Percentiles rank a stretch among this genome's conserved stretches.
phyloP scores from a whole-genome alignment of 2,113 vertebrate genomes.

The Piprites chloris region DNA sequence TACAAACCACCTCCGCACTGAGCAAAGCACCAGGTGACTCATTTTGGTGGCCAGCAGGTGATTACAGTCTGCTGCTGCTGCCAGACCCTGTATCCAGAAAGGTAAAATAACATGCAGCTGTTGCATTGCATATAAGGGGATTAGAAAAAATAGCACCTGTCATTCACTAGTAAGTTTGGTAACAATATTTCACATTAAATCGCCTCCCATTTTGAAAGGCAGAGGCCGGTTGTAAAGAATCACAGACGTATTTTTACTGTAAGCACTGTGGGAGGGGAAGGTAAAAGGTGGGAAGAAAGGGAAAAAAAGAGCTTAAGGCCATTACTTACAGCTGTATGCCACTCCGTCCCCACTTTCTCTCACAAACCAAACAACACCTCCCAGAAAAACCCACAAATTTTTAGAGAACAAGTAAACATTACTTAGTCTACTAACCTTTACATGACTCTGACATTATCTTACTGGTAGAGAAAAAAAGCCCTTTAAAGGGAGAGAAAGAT shows the following conservation, averaged over 20 bases:
- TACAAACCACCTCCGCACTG: rapidly evolving
- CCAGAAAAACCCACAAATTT: neutral
- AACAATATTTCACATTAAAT: neutral
- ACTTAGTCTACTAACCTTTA: neutral
- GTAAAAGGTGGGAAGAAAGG: neutral
- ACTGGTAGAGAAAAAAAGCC: neutral
- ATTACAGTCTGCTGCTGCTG: neutral
- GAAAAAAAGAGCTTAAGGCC: neutral
- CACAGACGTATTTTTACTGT: neutral
- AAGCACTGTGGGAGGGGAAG: neutral
- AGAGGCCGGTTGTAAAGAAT: too few relatives aligned
- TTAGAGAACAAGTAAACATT: neutral
- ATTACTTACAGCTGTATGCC: neutral
- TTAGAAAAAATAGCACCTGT: neutral
- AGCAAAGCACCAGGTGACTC: neutral
- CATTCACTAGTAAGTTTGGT: neutral
- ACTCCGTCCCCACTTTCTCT: neutral
- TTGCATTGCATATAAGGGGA: rapidly evolving
- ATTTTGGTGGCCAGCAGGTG: neutral
- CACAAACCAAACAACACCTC: neutral
- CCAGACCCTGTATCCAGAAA: neutral
- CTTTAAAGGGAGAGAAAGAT: neutral
- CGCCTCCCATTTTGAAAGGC: neutral
- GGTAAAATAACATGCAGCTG: neutral
- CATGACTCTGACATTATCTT: neutral